Conservation (phyloP, 2,113 vertebrate species). For the Nettapus auritus region DNA sequence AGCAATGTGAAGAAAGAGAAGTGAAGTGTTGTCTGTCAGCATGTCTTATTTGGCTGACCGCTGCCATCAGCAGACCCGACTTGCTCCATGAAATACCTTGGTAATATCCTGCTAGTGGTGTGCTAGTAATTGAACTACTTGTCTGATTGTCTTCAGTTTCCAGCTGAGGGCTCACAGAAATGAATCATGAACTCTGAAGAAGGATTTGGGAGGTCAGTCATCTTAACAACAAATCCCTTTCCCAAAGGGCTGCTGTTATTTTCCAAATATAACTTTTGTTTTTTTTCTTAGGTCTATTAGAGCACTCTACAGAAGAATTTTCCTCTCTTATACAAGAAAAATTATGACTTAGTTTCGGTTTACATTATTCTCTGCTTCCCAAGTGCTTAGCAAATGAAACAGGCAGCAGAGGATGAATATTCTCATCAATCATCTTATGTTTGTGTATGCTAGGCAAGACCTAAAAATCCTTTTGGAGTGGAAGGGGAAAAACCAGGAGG, state of each 20-base stretch:
- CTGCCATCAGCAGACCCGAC: neutral
- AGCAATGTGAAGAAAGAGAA: neutral
- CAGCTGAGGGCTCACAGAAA: neutral
- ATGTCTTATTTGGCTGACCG: neutral
- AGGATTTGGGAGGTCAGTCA: neutral
- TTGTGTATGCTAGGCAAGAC: slow-evolving; percentile 16
- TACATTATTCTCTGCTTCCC: slow-evolving; percentile 16
- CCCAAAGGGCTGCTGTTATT: neutral
- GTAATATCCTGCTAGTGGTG: neutral
- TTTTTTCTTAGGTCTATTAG: neutral
- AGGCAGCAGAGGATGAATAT: slow-evolving; percentile 25
- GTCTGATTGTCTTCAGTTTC: neutral
- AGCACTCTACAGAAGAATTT: neutral
- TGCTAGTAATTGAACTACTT: neutral
- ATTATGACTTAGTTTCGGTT: slow-evolving; percentile 20
- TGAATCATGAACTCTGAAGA: neutral
- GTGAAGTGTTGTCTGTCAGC: neutral
- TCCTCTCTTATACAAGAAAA: neutral
- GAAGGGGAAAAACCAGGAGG: neutral
- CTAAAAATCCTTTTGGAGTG: slow-evolving; percentile 13
- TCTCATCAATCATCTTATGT: slow-evolving; percentile 28
- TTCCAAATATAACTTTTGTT: neutral
- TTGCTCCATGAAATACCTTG: neutral
- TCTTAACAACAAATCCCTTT: neutral
- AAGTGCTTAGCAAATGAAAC: slow-evolving; percentile 32